A percentile compares a stretch with the other conserved stretches of the same genome.
Evolutionary conservation across 2,113 vertebrate genomes (phyloP).

Genomic region (Tilapia sparmanii): DNA sequence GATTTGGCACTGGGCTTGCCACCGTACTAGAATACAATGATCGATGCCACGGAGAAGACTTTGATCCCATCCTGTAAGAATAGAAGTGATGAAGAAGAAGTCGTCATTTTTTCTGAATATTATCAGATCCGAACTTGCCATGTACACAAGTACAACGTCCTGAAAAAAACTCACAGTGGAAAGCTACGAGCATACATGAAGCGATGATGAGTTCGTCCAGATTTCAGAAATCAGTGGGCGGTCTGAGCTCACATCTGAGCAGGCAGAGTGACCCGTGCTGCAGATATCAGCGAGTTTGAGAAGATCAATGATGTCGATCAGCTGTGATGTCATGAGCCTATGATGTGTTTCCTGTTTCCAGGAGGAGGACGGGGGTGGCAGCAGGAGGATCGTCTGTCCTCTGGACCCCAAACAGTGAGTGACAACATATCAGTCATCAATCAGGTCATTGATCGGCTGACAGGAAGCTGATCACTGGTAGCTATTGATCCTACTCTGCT

Average conservation of each 20-base stretch:
- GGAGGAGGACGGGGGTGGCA: slow-evolving; percentile 62
- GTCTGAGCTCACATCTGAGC: background rate
- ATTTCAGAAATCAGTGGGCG: background rate
- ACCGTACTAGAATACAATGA: accelerated
- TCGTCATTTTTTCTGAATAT: accelerated
- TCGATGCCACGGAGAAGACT: background rate
- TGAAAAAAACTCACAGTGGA: background rate
- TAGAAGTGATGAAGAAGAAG: background rate
- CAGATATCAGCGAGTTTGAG: background rate
- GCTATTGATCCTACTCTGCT: background rate
- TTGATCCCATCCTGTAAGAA: background rate
- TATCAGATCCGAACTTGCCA: background rate
- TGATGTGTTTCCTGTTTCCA: slow-evolving; percentile 29
- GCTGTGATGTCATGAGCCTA: background rate
- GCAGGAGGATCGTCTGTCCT: slow-evolving; percentile 83
- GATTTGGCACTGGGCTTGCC: background rate
- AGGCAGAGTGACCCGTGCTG: background rate
- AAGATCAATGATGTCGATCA: background rate
- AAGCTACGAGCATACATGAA: background rate
- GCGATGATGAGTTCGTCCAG: background rate
- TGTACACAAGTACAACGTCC: background rate
- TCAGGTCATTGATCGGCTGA: background rate
- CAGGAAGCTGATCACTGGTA: background rate
- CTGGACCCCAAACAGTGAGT: slow-evolving; percentile 96
- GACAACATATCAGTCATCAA: too few species aligned